Evolutionary conservation across 2,797 vertebrate species (phyloP).

Genomic region (Caiman crocodilus): DNA sequence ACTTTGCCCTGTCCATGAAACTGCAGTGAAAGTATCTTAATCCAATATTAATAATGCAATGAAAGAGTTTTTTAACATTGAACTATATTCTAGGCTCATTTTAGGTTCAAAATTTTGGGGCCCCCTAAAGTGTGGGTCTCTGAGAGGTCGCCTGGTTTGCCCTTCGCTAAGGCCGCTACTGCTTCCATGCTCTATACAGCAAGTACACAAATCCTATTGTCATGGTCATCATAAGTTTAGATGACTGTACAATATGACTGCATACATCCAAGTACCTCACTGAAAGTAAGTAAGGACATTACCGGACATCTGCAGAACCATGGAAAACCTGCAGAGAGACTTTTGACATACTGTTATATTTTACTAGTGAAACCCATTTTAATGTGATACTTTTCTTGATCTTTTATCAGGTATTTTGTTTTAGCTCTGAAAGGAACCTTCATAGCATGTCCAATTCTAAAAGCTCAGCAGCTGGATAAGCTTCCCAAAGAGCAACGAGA

Average conservation of each 20-base stretch:
- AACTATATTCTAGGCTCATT: too few species aligned
- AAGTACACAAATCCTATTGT: not conserved
- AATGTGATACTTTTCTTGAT: not conserved
- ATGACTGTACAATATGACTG: not conserved
- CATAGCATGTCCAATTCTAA: slow-evolving; percentile 80
- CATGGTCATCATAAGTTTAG: not conserved
- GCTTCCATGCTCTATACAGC: not conserved
- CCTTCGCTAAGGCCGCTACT: too few species aligned
- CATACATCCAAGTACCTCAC: not conserved
- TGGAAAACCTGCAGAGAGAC: not conserved
- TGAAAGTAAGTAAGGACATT: not conserved
- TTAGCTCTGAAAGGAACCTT: slow-evolving; percentile 88
- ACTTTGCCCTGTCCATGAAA: too few species aligned
- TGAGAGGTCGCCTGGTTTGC: too few species aligned
- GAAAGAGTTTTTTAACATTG: too few species aligned
- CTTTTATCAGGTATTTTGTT: slow-evolving; percentile 86
- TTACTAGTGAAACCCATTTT: not conserved
- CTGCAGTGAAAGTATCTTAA: too few species aligned
- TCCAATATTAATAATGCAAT: too few species aligned
- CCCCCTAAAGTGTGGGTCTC: too few species aligned
- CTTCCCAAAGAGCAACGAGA: slow-evolving; percentile 80
- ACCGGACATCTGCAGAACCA: not conserved
- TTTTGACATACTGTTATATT: not conserved
- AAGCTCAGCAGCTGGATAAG: slow-evolving; percentile 87
- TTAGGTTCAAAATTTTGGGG: too few species aligned